Conservation (phyloP, 2,113 vertebrate genomes). For the Camelus dromedarius region DNA sequence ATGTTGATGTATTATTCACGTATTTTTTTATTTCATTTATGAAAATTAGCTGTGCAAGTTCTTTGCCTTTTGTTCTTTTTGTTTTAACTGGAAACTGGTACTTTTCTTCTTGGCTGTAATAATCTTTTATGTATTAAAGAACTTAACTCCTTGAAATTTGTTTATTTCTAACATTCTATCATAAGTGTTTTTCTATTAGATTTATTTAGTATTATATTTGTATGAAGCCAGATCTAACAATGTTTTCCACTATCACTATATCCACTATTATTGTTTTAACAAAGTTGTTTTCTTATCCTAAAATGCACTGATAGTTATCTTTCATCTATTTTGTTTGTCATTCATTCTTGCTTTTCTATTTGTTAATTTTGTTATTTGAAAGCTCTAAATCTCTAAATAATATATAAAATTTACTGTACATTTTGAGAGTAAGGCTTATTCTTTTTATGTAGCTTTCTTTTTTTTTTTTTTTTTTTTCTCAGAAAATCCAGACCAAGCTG, state of each 20-base stretch:
- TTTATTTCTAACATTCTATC: neutral
- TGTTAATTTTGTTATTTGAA: neutral
- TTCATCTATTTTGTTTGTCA: neutral
- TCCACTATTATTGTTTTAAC: neutral
- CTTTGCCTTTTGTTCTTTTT: neutral
- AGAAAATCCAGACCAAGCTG: neutral
- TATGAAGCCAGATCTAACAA: neutral
- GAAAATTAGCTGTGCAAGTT: neutral
- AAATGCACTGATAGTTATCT: neutral
- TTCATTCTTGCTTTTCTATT: neutral
- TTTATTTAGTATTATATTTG: neutral
- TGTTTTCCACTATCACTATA: neutral
- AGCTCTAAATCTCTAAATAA: neutral
- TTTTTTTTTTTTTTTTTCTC: too few species aligned
- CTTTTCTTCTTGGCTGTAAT: neutral
- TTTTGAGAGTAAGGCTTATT: neutral
- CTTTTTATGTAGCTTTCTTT: neutral
- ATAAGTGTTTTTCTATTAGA: neutral
- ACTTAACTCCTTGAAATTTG: neutral
- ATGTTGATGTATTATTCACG: neutral
- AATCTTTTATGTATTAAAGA: neutral
- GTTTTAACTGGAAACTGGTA: neutral
- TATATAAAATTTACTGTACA: neutral
- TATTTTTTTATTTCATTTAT: neutral
- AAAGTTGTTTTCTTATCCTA: neutral